Percentiles rank a stretch among this genome's conserved stretches.
Conservation (phyloP, 2,797 vertebrate species). For the Sebastes alutus region DNA sequence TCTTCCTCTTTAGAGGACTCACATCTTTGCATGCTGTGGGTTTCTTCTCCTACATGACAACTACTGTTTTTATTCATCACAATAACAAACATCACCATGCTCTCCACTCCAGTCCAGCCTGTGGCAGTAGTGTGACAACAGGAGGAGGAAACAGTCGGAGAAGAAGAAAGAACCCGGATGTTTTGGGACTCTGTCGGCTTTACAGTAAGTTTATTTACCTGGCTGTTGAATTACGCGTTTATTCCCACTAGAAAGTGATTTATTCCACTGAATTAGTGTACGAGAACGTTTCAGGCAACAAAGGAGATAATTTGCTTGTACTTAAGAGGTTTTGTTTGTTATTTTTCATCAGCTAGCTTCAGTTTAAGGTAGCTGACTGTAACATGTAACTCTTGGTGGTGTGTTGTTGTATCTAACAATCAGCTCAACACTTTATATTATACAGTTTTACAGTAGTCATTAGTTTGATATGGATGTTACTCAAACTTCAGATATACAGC, state of each 20-base stretch:
- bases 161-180: conserved; percentile 50
- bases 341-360: not conserved
- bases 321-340: not conserved
- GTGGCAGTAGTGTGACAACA: not conserved
- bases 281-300: not conserved
- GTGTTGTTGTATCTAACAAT: not conserved
- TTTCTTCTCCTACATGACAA: not conserved
- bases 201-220: not conserved
- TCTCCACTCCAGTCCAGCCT: not conserved
- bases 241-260: rapidly evolving
- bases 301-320: not conserved
- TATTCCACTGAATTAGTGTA: not conserved
- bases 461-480: rapidly evolving
- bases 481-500: not conserved
- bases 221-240: not conserved
- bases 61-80: not conserved
- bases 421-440: not conserved
- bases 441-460: rapidly evolving
- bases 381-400: not conserved
- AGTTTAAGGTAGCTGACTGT: not conserved
- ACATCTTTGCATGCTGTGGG: not conserved
- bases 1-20: not conserved
- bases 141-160: not conserved
- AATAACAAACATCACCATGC: too few species aligned
- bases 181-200: not conserved